Percentiles rank a stretch among this genome's conserved stretches.
These are phyloP conservation scores for Trachelus tabidus DNA, from an alignment of 2,888 invertebrate genomes.

Conservation along the genomic window DNA sequence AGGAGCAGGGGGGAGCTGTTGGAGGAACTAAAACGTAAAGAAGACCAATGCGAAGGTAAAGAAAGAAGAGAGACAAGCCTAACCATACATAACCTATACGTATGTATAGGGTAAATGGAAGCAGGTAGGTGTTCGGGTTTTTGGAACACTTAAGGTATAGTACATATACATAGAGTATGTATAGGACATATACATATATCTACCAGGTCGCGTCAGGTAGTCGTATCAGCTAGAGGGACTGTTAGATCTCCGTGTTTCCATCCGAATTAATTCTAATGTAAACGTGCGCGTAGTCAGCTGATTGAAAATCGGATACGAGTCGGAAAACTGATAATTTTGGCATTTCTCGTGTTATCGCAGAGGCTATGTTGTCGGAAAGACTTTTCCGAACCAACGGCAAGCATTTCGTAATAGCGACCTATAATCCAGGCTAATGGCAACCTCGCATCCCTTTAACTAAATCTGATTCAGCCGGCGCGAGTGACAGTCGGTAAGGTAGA, in stretches of 20 bases:
- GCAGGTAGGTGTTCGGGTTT: neutral
- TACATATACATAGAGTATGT: too few relatives aligned
- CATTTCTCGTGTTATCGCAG: neutral
- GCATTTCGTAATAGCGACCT: too few relatives aligned
- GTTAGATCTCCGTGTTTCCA: neutral
- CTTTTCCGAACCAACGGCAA: too few relatives aligned
- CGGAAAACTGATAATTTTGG: neutral
- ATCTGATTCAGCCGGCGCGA: too few relatives aligned
- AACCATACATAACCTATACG: neutral
- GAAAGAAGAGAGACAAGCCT: neutral
- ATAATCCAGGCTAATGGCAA: too few relatives aligned
- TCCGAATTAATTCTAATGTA: neutral
- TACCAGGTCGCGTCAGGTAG: neutral
- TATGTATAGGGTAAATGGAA: neutral
- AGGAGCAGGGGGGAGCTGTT: neutral
- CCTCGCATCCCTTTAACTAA: too few relatives aligned
- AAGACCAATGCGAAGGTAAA: neutral
- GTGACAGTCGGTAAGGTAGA: too few relatives aligned
- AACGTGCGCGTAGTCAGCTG: neutral
- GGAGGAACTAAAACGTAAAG: neutral
- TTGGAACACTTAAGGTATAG: neutral
- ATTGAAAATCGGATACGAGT: neutral
- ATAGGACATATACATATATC: neutral
- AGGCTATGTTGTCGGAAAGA: too few relatives aligned
- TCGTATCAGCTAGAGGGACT: neutral